Percentiles rank a stretch among this genome's conserved stretches.
These are phyloP conservation scores for Ennomos erosarius DNA, from an alignment of 2,888 invertebrate species.

Conservation along the genomic window DNA sequence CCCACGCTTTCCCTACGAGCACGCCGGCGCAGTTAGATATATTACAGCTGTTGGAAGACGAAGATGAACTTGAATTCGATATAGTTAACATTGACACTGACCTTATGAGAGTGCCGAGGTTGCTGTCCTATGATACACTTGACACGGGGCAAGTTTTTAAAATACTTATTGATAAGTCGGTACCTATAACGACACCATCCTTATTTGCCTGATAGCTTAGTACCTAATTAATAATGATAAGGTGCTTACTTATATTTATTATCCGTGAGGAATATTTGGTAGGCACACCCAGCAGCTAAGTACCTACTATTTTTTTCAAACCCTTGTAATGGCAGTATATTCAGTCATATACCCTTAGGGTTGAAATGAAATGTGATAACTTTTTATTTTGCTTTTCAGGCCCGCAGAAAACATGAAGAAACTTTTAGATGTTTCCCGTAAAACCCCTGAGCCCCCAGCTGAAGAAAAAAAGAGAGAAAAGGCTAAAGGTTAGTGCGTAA, in stretches of 20 bases:
- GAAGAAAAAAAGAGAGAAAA: conserved; percentile 41
- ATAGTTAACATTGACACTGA: conserved; percentile 72
- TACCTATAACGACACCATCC: not conserved
- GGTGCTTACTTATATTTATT: no score
- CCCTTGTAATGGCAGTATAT: no score
- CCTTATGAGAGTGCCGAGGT: conserved; percentile 60
- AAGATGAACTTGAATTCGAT: conserved; percentile 83
- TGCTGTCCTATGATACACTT: conserved; percentile 52
- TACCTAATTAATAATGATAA: no score
- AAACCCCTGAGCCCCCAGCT: not conserved
- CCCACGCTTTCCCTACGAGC: not conserved
- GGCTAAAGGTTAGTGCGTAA: conserved; percentile 34
- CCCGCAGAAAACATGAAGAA: conserved; percentile 46
- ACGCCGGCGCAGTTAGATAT: conserved; percentile 40
- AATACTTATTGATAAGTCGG: no score
- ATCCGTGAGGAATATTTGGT: no score
- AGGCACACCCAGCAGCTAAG: no score
- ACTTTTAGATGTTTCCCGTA: conserved; percentile 37
- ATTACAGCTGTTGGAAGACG: conserved; percentile 67
- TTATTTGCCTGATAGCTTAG: not conserved
- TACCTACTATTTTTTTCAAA: no score
- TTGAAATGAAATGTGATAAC: no score
- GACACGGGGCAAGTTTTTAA: conserved; percentile 44
- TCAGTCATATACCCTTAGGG: no score
- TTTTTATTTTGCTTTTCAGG: conserved; percentile 28